A percentile compares a stretch with the other conserved stretches of the same genome.
Evolutionary conservation across 2,113 vertebrate species (phyloP).

Genomic region (Suncus etruscus): DNA sequence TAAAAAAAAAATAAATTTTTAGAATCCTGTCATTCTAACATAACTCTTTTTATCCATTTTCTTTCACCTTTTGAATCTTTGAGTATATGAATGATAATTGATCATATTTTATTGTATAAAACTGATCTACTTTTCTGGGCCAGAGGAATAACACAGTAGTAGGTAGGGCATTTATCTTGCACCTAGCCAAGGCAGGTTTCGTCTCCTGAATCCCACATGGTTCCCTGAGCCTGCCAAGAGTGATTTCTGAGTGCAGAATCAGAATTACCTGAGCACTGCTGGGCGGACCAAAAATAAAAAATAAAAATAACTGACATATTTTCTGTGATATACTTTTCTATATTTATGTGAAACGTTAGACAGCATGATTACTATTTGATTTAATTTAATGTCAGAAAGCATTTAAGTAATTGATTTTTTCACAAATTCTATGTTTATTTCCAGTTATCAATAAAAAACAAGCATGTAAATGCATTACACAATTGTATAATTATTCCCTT

Average conservation of each 20-base stretch:
- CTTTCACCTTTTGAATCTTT: background rate
- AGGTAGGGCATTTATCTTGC: too few species aligned
- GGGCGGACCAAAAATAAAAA: too few species aligned
- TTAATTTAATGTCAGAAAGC: background rate
- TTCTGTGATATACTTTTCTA: too few species aligned
- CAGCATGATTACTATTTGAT: background rate
- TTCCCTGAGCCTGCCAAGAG: too few species aligned
- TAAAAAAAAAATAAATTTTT: background rate
- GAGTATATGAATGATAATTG: background rate
- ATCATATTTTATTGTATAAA: too few species aligned
- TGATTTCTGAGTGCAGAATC: too few species aligned
- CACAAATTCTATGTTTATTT: background rate
- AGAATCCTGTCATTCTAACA: background rate
- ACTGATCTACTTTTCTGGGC: too few species aligned
- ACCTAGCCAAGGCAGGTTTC: too few species aligned
- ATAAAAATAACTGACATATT: too few species aligned
- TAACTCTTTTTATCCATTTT: background rate
- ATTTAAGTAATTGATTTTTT: background rate
- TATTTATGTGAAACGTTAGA: background rate
- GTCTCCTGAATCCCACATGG: too few species aligned
- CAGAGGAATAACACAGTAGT: too few species aligned
- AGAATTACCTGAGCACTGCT: too few species aligned
- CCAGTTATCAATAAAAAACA: background rate
- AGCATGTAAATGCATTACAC: background rate
- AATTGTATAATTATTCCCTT: slow-evolving; percentile 28